Base-by-base conservation (phyloP, 1,140 invertebrate genomes). In the Galleria mellonella region DNA sequence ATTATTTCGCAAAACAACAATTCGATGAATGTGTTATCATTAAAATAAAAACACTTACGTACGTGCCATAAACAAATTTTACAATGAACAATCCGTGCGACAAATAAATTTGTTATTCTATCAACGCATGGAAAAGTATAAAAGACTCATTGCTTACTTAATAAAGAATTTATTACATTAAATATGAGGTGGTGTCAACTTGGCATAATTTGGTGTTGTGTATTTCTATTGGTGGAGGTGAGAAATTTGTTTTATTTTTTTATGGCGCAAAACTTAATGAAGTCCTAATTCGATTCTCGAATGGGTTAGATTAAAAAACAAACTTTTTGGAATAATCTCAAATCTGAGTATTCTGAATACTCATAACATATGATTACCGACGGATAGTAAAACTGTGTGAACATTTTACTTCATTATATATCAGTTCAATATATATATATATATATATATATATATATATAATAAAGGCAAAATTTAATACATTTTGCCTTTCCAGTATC, bases 31-130 rank as follows among this genome's bases (percentile, higher is more conserved):
- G 8, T 11, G 7, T 35, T 35, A 13, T 15, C 7, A 37, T 1
- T n/a, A 37, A 13, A 37, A 17, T 15, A 37, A 37, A 37, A 37
- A 37, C 8, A 35, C 7, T 14, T 35, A 15, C 13, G 41, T 71
- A 79, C 75, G 75, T 79, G 75, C 72, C 51, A 23, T 23, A 23
- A 23, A 23, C 39, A 42, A 9, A 36, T 37, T n/a, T 43, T 58
- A 60, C 54, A 55, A 56, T 64, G 51, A 58, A 41, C 55, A 43
- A 50, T 43, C 28, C 35, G 49, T 47, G 53, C 54, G 48, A 65
- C 59, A 52, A 58, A 50, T 38, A 13, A 9, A 7, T 40, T 28
- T 32, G 32, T 35, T 48, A 32, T 43, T 7, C 43, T 58, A 58
- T 53, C 49, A 43, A 29, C 40, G n/a, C 13, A 10, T 7, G 8